Percentiles rank a stretch among this genome's conserved stretches.
Evolutionary conservation across 92 coral and sea anemone species (phyloP).

Genomic region (Epizoanthus fatuus): DNA sequence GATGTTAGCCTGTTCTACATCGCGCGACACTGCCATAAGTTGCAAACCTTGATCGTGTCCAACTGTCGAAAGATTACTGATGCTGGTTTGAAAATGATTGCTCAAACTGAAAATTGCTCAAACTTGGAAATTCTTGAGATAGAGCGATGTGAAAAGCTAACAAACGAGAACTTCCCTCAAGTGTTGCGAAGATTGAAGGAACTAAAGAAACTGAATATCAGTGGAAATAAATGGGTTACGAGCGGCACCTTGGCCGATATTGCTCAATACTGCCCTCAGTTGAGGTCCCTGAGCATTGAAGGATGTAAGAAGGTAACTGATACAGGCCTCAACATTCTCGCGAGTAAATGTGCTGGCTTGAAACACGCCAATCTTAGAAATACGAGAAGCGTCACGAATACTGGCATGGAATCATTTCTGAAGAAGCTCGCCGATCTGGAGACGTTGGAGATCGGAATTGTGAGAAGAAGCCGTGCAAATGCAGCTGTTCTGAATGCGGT

Average conservation of each 20-base stretch:
- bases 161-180: slow-evolving; percentile 59
- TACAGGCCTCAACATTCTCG: slow-evolving; percentile 61
- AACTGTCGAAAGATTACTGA: slow-evolving; percentile 75
- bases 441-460: slow-evolving; percentile 76
- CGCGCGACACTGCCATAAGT: slow-evolving; percentile 76
- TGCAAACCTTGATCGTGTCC: slow-evolving; percentile 62
- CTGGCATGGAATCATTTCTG: slow-evolving; percentile 74
- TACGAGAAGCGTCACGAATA: slow-evolving; percentile 71
- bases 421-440: slow-evolving; percentile 62
- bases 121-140: slow-evolving; percentile 70
- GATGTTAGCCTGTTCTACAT: slow-evolving; percentile 76
- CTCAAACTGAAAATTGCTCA: slow-evolving; percentile 57
- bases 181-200: slow-evolving; percentile 58
- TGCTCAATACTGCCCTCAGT: slow-evolving; percentile 50
- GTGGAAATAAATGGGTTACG: slow-evolving; percentile 70
- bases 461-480: slow-evolving; percentile 76
- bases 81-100: slow-evolving; percentile 79
- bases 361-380: slow-evolving; percentile 79
- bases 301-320: slow-evolving; percentile 84
- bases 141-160: slow-evolving; percentile 68
- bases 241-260: slow-evolving; percentile 59
- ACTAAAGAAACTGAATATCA: slow-evolving; percentile 68
- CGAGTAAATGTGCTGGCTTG: slow-evolving; percentile 45
- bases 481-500: slow-evolving; percentile 60
- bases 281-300: slow-evolving; percentile 74